Base-by-base conservation (phyloP, 2,888 invertebrate species). In the Synergus gifuensis region DNA sequence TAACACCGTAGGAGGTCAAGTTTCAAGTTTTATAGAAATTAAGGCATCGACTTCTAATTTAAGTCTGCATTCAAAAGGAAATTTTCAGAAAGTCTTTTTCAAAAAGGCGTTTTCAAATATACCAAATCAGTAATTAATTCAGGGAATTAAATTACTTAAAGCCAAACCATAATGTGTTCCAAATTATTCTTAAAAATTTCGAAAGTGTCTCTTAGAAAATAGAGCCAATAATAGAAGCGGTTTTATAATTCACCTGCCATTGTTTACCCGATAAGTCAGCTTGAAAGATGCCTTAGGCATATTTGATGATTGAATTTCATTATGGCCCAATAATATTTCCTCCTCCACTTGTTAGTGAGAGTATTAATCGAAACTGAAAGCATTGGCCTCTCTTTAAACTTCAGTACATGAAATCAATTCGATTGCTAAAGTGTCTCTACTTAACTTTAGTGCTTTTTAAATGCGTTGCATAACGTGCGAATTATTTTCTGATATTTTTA, bases 261-360 rank as follows among this genome's bases (percentile, higher is more conserved):
- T 86, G 86, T 87, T 83, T 85, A 82, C 87, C 86, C 83, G 83
- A 87, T 86, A 86, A 87, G 87, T 83, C 82, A 67, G 64, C 81
- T 77, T 78, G 81, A 58, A 81, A 80, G 67, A 85, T 86, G 84
- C 86, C 76, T 78, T 63, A 60, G 64, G 87, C 86, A 87, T 87
- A 80, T 84, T 62, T 83, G 85, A 87, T 86, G 76, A 79, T 73
- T 76, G 77, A 79, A 83, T 78, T 79, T 80, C 64, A 67, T 78
- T 49, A 67, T 66, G 44, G 58, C 40, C 78, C 54, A 58, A 42
- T 18, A 73, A 67, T 79, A 49, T 42, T 73, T 63, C 78, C 22
- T 69, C 60, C 76, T 78, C 63, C 77, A 69, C 11, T 64, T 67
- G 63, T 77, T 58, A 64, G 63, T 54, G 28, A 76, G 66, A 83